Conservation (phyloP, 2,113 vertebrate genomes). For the Cynocephalus volans region DNA sequence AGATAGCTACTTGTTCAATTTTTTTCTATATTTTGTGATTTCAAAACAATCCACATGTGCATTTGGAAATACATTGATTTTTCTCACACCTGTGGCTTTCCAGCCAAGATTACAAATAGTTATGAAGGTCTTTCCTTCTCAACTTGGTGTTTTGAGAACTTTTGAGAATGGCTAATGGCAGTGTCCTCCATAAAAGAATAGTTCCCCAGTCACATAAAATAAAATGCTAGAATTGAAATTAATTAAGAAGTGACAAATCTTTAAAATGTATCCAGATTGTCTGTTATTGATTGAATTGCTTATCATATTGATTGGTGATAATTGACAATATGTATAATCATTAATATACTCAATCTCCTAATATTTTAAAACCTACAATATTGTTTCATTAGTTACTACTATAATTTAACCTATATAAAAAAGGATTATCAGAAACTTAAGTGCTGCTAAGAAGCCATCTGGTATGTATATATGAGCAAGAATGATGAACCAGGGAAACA, state of each 20-base stretch:
- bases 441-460: background rate
- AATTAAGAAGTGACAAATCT: background rate
- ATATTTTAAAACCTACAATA: background rate
- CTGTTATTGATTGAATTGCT: background rate
- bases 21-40: background rate
- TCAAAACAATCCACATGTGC: background rate
- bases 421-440: background rate
- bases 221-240: background rate
- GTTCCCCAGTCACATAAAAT: background rate
- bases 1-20: background rate
- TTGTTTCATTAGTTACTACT: background rate
- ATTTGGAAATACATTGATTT: fast-evolving
- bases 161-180: background rate
- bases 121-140: background rate
- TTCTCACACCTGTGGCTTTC: background rate
- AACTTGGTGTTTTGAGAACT: background rate
- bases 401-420: background rate
- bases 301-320: background rate
- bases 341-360: background rate
- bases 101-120: background rate
- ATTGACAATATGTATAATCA: background rate
- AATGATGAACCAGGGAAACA: background rate
- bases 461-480: background rate
- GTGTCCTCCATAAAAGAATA: background rate
- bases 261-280: background rate